phyloP scores from a whole-genome alignment of 2,113 vertebrate genomes.

The Dromiciops gliroides region DNA sequence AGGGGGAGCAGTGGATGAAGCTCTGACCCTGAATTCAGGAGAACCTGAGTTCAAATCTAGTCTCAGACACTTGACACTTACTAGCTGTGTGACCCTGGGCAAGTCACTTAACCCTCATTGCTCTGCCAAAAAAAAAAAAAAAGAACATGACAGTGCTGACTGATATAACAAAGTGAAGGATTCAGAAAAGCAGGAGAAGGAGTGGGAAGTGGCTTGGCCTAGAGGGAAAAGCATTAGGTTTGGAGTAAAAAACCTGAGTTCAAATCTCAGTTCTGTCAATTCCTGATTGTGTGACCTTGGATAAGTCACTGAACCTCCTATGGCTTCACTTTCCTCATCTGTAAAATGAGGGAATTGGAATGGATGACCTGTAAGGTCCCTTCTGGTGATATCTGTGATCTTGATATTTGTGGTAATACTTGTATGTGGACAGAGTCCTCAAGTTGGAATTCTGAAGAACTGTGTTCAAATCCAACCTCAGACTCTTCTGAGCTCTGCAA shows the following conservation, averaged over 20 bases:
- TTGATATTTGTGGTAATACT: not conserved
- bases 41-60: too few relatives aligned
- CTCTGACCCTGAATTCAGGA: too few relatives aligned
- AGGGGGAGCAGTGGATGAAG: too few relatives aligned
- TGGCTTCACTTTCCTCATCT: not conserved
- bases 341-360: not conserved
- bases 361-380: not conserved
- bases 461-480: not conserved
- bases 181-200: not conserved
- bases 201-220: not conserved
- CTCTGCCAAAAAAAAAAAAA: too few relatives aligned
- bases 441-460: not conserved
- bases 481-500: not conserved
- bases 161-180: not conserved
- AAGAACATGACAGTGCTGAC: not conserved
- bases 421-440: not conserved
- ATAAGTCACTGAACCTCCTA: not conserved
- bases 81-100: too few relatives aligned
- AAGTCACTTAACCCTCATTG: too few relatives aligned
- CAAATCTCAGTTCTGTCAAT: not conserved
- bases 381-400: not conserved
- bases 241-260: not conserved
- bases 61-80: too few relatives aligned
- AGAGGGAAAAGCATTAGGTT: not conserved
- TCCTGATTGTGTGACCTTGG: not conserved